Percentiles rank a stretch among this genome's conserved stretches.
Conservation (phyloP, 2,888 invertebrate species). For the Rhopalosiphum nymphaeae region DNA sequence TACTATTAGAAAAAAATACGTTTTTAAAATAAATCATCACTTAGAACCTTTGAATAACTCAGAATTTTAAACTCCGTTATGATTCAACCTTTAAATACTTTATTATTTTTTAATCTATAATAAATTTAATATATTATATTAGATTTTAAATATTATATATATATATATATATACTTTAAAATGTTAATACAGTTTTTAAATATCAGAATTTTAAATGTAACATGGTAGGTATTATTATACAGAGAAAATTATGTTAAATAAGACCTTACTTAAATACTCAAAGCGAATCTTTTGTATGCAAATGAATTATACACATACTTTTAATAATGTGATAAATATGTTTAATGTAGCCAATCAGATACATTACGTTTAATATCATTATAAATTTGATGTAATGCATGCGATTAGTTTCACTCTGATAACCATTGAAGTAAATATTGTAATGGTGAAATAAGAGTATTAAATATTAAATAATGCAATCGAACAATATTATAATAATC, state of each 20-base stretch:
- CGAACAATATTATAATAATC: neutral
- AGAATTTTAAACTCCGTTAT: neutral
- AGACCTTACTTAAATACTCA: neutral
- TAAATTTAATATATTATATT: too few relatives aligned
- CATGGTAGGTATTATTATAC: neutral
- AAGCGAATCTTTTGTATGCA: neutral
- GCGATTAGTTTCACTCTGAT: neutral
- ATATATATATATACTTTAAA: neutral
- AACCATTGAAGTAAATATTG: neutral
- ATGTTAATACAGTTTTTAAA: neutral
- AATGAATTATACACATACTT: neutral
- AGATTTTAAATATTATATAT: neutral
- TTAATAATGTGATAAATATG: neutral
- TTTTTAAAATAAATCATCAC: neutral
- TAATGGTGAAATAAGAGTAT: neutral
- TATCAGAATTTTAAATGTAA: neutral
- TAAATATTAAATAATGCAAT: neutral
- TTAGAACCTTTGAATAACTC: neutral
- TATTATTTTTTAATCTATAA: neutral
- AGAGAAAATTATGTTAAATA: neutral
- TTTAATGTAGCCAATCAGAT: neutral
- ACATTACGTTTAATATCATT: neutral
- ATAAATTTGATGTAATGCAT: neutral
- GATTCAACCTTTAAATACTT: neutral
- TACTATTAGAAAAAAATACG: neutral